Evolutionary conservation across 1,140 invertebrate genomes (phyloP), one percentile per base, ranked within the genome.

Genomic region (Sminthurinus signatus): DNA sequence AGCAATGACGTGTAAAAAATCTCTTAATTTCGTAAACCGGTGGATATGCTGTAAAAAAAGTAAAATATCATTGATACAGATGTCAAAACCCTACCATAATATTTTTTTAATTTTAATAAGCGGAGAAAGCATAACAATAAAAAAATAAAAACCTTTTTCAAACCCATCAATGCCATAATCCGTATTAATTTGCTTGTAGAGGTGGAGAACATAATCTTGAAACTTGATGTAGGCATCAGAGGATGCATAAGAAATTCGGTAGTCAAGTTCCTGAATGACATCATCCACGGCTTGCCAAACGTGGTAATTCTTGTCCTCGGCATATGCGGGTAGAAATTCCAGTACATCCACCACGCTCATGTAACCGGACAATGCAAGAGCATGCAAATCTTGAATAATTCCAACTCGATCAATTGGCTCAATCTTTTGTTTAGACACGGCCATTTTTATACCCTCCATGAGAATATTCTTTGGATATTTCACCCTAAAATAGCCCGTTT

Each of bases 271-370:
- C 10, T 56, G 10, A 8, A 56, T 31, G 3, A 56, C 54, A 39
- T 56, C 36, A 28, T 56, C 54, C 8, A 56, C 39, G 4, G 10
- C 54, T 8, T 8, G 19, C 54, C 54, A 56, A 23, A 56, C 54
- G n/a, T 39, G 8, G 19, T 36, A 36, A 19, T 56, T 21, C 4
- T 8, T 23, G 4, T 56, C 54, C 5, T 56, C 21, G 4, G 14
- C 10, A 54, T 12, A 54, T 5, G 51, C 4, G 4, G 23, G 23
- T 4, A 54, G 29, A 3, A 54, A 19, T 14, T 28, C 3, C 14
- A 54, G 19, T 56, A 56, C 54, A 36, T 56, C 54, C 8, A 42
- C 32, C 3, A 56, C 19, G 27, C 54, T 56, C 4, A 12, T 4
- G 19, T 56, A 56, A 19, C 54, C 54, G 2, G 54, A 32, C 15